Evolutionary conservation across 1,140 invertebrate genomes (phyloP).

Genomic region (Drosophila miranda): DNA sequence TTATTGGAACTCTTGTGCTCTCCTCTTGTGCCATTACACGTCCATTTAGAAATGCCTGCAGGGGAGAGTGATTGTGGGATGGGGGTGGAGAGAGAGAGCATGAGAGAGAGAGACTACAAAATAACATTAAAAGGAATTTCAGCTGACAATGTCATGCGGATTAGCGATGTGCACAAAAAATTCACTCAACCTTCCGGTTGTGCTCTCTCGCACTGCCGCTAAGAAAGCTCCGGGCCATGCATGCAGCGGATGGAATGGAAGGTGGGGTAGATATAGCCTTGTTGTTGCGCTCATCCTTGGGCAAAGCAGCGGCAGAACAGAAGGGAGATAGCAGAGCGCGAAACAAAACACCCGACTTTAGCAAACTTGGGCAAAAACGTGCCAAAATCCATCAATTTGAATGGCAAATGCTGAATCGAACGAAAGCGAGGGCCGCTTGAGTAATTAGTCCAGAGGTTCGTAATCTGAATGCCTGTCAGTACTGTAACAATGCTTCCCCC

Average conservation of each 20-base stretch:
- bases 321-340: too few relatives aligned
- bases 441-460: neutral
- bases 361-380: conserved; percentile 53
- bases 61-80: neutral
- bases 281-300: conserved; percentile 56
- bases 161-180: conserved; percentile 49
- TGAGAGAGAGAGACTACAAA: conserved; percentile 11
- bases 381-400: conserved; percentile 46
- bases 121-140: conserved; percentile 68
- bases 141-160: conserved; percentile 68
- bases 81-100: too few relatives aligned
- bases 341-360: conserved; percentile 32
- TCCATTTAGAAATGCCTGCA: conserved; percentile 24
- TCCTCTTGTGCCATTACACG: conserved; percentile 13
- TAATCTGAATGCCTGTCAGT: neutral
- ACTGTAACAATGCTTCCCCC: neutral
- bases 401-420: conserved; percentile 28
- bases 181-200: conserved; percentile 40
- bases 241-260: conserved; percentile 14
- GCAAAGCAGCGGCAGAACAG: conserved; percentile 23
- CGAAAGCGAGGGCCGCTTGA: conserved; percentile 5
- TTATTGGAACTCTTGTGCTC: neutral
- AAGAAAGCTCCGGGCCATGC: too few relatives aligned
- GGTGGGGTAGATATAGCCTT: conserved; percentile 29
- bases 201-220: conserved; percentile 14